A percentile compares a stretch with the other conserved stretches of the same genome.
Conservation (phyloP, 1,140 invertebrate species). For the Holotrichia oblita region DNA sequence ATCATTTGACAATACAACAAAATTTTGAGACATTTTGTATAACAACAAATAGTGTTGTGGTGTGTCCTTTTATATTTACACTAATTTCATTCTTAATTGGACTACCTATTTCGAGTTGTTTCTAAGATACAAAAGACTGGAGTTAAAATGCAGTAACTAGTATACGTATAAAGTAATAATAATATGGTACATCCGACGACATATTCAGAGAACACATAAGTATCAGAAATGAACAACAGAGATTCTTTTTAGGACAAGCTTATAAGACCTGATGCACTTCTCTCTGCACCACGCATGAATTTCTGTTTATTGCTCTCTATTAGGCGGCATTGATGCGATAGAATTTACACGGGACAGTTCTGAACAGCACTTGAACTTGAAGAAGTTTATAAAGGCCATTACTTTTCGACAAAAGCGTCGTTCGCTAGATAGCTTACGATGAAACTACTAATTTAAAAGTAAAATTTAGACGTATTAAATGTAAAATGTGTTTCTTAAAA, state of each 20-base stretch:
- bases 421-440: background rate
- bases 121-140: too few relatives aligned
- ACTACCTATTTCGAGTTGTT: too few relatives aligned
- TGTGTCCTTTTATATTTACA: too few relatives aligned
- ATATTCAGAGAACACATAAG: too few relatives aligned
- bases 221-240: too few relatives aligned
- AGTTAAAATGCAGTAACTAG: too few relatives aligned
- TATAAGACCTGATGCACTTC: background rate
- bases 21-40: too few relatives aligned
- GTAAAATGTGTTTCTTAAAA: background rate
- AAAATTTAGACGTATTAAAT: background rate
- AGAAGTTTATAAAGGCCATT: background rate
- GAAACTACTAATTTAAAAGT: background rate
- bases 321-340: background rate
- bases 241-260: background rate
- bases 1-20: too few relatives aligned
- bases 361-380: background rate
- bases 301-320: background rate
- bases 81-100: too few relatives aligned
- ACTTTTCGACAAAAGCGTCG: background rate
- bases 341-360: background rate
- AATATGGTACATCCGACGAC: too few relatives aligned
- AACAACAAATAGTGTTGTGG: too few relatives aligned
- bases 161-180: too few relatives aligned
- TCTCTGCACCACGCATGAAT: background rate